phyloP scores from a whole-genome alignment of 2,113 vertebrate species.

The Microcebus jonahi region DNA sequence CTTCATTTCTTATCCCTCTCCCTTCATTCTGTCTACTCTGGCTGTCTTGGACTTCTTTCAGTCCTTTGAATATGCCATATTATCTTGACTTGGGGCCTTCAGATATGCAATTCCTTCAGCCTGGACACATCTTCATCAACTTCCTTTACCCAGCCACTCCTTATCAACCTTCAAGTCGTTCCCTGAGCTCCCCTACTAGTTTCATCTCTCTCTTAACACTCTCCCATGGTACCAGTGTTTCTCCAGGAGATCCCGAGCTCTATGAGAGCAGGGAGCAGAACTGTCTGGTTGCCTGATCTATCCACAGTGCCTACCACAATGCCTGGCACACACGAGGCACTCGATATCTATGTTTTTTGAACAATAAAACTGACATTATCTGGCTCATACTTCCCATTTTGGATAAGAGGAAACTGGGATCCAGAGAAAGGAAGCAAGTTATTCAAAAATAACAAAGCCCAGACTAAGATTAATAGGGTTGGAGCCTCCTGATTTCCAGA shows the following conservation, averaged over 20 bases:
- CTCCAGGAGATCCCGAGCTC: not conserved
- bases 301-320: not conserved
- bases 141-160: not conserved
- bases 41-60: not conserved
- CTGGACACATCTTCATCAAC: not conserved
- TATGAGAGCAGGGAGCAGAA: not conserved
- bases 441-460: not conserved
- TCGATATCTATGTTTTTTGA: not conserved
- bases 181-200: not conserved
- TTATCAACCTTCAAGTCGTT: not conserved
- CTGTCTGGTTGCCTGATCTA: not conserved
- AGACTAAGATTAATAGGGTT: not conserved
- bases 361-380: not conserved
- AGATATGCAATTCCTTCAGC: not conserved
- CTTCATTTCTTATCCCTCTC: not conserved
- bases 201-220: not conserved
- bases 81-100: not conserved
- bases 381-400: not conserved
- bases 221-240: not conserved
- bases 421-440: conserved; percentile 23
- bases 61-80: not conserved
- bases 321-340: not conserved
- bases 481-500: conserved; percentile 11
- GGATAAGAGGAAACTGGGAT: conserved; percentile 21
- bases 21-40: not conserved